These are phyloP conservation scores for Trisateles emortualis DNA, from an alignment of 2,888 invertebrate genomes.

Conservation along the genomic window DNA sequence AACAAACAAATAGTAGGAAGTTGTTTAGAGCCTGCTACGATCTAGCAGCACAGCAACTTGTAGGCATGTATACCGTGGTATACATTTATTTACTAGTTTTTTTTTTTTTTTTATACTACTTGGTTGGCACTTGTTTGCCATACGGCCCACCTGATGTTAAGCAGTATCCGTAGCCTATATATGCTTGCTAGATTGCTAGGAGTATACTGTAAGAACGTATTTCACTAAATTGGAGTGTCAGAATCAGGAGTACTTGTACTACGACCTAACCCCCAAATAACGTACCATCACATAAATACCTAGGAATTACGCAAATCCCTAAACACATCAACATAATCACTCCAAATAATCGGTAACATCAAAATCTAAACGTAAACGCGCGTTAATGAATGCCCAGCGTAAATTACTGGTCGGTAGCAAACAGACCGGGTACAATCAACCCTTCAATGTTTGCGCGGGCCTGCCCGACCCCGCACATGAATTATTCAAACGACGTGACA, in stretches of 20 bases:
- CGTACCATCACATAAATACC: neutral
- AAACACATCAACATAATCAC: constrained; percentile 28
- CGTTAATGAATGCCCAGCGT: constrained; percentile 65
- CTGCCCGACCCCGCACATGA: constrained; percentile 66
- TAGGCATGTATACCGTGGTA: too few relatives aligned
- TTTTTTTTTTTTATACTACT: too few relatives aligned
- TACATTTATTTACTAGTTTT: too few relatives aligned
- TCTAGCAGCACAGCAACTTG: too few relatives aligned
- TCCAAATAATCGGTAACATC: constrained; percentile 49
- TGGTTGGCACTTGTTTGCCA: too few relatives aligned
- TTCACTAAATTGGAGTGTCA: neutral
- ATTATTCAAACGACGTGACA: constrained; percentile 80
- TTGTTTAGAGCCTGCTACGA: too few relatives aligned
- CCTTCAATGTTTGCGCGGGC: constrained; percentile 80
- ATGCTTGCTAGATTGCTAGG: too few relatives aligned
- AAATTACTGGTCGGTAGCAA: constrained; percentile 68
- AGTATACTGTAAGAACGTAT: too few relatives aligned
- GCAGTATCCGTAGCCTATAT: too few relatives aligned
- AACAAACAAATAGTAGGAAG: too few relatives aligned
- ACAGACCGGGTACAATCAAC: constrained; percentile 70
- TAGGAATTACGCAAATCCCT: constrained; percentile 6
- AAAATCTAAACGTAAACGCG: constrained; percentile 48
- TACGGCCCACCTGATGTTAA: too few relatives aligned
- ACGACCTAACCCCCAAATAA: neutral
- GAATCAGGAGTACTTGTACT: neutral